phyloP scores from a whole-genome alignment of 2,113 vertebrate species.

The Barbus barbus region DNA sequence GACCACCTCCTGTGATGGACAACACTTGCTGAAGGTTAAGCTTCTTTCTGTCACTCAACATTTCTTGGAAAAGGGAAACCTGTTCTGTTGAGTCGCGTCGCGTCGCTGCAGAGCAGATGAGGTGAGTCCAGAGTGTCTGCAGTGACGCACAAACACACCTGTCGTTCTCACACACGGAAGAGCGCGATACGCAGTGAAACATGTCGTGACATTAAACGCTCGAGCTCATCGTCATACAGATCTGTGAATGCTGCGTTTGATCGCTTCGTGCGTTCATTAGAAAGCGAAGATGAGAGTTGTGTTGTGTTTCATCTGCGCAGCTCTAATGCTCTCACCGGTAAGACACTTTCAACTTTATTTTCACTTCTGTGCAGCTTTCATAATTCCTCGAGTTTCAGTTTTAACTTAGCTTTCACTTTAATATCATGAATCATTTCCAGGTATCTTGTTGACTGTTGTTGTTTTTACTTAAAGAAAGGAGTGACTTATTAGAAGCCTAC shows the following conservation, averaged over 20 bases:
- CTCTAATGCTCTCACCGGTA: not conserved
- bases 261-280: not conserved
- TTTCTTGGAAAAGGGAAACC: no score
- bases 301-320: not conserved
- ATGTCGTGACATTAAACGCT: not conserved
- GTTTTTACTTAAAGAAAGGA: not conserved
- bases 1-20: no score
- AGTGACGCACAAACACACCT: conserved; percentile 9
- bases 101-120: not conserved
- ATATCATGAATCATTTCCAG: not conserved
- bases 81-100: no score
- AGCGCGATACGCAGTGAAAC: not conserved
- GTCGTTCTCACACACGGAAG: conserved; percentile 18
- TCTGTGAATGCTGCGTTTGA: not conserved
- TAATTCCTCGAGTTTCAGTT: not conserved
- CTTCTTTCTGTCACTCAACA: no score
- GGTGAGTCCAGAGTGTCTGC: not conserved
- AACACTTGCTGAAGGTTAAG: no score
- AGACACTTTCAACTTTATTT: conserved; percentile 3
- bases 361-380: not conserved
- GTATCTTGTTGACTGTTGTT: not conserved
- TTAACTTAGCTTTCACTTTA: not conserved
- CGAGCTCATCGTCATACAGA: not conserved
- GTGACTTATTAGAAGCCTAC: not conserved
- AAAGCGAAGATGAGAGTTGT: not conserved